Conservation (phyloP, 30 jellyfish, hydroid and myxozoan species). For the Morbakka virulenta region DNA sequence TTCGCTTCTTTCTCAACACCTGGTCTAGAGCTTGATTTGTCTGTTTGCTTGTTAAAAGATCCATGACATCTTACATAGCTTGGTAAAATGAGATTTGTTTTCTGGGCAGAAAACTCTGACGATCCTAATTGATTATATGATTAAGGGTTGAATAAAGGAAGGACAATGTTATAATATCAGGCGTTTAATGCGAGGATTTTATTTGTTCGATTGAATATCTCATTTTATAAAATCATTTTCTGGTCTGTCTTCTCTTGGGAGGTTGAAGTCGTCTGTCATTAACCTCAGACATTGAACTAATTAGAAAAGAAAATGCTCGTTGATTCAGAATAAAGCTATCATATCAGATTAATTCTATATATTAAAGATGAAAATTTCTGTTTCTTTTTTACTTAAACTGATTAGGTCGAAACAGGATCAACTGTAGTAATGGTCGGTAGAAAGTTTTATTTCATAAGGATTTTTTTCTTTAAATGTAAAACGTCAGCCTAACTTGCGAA, state of each 20-base stretch:
- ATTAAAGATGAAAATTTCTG: not conserved
- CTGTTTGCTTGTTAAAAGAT: not conserved
- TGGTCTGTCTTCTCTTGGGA: not conserved
- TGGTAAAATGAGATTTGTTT: not conserved
- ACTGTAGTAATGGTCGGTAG: not conserved
- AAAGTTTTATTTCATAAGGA: not conserved
- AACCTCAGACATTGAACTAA: not conserved
- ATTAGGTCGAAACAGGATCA: not conserved
- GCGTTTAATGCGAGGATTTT: not conserved
- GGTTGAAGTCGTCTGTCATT: not conserved
- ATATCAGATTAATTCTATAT: not conserved
- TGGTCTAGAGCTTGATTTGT: not conserved
- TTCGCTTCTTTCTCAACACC: not conserved
- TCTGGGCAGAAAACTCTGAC: not conserved
- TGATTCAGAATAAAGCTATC: not conserved
- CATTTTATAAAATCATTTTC: not conserved
- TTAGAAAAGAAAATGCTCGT: not conserved
- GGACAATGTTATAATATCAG: not conserved
- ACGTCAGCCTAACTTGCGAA: too few relatives aligned
- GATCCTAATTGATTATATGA: not conserved
- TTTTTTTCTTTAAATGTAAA: too few relatives aligned
- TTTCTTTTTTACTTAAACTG: not conserved
- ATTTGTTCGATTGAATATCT: not conserved
- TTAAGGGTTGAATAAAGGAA: not conserved
- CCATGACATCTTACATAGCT: not conserved